Evolutionary conservation across 1,140 invertebrate genomes (phyloP).

Genomic region (Apis laboriosa): DNA sequence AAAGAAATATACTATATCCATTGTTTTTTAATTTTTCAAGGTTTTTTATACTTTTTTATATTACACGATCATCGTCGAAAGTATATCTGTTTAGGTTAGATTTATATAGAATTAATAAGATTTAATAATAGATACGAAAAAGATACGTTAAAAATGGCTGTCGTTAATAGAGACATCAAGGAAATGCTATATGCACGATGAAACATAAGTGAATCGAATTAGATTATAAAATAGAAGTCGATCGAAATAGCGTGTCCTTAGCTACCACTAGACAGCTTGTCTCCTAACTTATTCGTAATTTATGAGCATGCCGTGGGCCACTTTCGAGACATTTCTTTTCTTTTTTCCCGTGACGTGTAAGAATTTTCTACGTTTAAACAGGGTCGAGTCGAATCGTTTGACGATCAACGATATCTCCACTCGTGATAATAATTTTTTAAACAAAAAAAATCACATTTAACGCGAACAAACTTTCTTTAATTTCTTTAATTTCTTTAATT

Average conservation of each 20-base stretch:
- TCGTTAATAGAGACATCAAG: background rate
- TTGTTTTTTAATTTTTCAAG: too few relatives aligned
- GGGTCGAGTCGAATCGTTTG: conserved; percentile 10
- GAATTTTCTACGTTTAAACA: conserved; percentile 35
- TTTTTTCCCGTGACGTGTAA: background rate
- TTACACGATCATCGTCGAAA: background rate
- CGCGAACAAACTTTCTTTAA: background rate
- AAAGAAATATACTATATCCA: too few relatives aligned
- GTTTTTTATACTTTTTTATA: too few relatives aligned
- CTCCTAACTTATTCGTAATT: conserved; percentile 34
- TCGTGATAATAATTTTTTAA: conserved; percentile 8
- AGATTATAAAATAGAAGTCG: background rate
- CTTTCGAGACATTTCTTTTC: background rate
- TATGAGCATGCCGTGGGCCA: conserved; percentile 5
- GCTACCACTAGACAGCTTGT: conserved; percentile 21
- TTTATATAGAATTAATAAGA: background rate
- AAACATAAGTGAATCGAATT: background rate
- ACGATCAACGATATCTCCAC: background rate
- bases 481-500: too few relatives aligned
- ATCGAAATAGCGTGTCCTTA: conserved; percentile 5
- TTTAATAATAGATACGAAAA: background rate
- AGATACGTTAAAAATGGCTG: background rate
- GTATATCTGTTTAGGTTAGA: too few relatives aligned
- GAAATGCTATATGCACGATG: too few relatives aligned
- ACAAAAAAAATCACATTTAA: background rate